phyloP scores from a whole-genome alignment of 2,888 invertebrate species.

The Eupithecia insigniata region DNA sequence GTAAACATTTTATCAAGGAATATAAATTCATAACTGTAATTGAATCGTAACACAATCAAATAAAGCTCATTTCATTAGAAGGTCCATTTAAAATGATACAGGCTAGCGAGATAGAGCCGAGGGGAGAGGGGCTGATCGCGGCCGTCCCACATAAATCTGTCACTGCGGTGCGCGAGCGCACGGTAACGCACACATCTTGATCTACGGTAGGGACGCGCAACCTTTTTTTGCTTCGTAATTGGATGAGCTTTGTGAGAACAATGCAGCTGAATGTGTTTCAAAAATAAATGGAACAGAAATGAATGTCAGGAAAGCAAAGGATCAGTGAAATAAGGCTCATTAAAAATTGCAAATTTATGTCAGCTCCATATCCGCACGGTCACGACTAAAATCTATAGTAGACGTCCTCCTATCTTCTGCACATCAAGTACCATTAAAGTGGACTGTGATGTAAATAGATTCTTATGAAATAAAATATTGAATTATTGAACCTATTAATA shows the following conservation, averaged over 20 bases:
- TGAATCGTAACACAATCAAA: not conserved
- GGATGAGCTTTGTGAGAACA: constrained; percentile 40
- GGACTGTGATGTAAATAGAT: not conserved
- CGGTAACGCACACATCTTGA: constrained; percentile 80
- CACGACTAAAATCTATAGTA: not conserved
- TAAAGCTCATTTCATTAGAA: constrained; percentile 10
- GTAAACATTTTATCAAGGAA: not conserved
- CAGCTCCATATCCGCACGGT: not conserved
- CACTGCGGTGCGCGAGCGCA: constrained; percentile 66
- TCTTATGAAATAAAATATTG: not conserved
- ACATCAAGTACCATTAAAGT: not conserved
- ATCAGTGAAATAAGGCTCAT: constrained; percentile 6
- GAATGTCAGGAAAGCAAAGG: not conserved
- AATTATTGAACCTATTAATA: not conserved
- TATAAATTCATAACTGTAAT: not conserved
- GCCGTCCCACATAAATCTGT: constrained; percentile 81
- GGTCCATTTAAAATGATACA: constrained; percentile 17
- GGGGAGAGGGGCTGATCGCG: constrained; percentile 42
- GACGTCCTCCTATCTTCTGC: not conserved
- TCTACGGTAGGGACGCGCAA: constrained; percentile 55
- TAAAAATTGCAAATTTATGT: not conserved
- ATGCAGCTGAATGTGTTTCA: constrained; percentile 26
- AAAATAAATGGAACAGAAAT: constrained; percentile 5
- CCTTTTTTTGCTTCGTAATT: constrained; percentile 48
- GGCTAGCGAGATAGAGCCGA: constrained; percentile 18